Base-by-base conservation (phyloP, 2,888 invertebrate species). In the Litoditis marina region DNA sequence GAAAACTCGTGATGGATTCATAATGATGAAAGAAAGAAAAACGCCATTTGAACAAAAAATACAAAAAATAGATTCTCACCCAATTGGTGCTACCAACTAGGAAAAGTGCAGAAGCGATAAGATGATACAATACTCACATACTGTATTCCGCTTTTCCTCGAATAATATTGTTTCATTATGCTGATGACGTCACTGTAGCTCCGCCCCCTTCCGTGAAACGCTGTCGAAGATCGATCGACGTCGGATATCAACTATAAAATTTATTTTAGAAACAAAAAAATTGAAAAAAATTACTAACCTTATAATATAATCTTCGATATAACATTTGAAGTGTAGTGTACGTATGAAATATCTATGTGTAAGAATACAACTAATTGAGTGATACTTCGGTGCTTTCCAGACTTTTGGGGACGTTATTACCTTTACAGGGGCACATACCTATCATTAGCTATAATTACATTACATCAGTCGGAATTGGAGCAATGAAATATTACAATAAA, bases 141-240 rank as follows among this genome's bases (percentile, higher is more conserved):
- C 25, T 66, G 58, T 2, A 70, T 64, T 16, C 64, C 64, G 0
- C 67, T 66, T 44, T 65, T 65, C 50, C 67, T 51, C 22, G 66
- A 65, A 42, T 68, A 68, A 57, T 66, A 70, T 0, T 63, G 49
- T 7, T 61, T 60, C 67, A 73, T 65, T 5, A 69, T 51, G 27
- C 61, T 57, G 5, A 73, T 58, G 3, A 76, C 76, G 49, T 66
- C 61, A 25, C 69, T 70, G 50, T 75, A 75, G 42, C 69, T 66
- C 49, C 73, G 68, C 11, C 75, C 75, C 0, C 68, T 66, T 28
- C 60, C 34, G 32, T 65, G 65, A 52, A 72, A 75, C 3, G 68
- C 70, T 0, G 65, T 60, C 0, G 66, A 69, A 44, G 63, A 58
- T 19, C 27, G 30, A 36, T 74, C 67, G 1, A 74, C 64, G 59